Evolutionary conservation across 1,140 invertebrate species (phyloP).

Genomic region (Brachionus paranguensis): DNA sequence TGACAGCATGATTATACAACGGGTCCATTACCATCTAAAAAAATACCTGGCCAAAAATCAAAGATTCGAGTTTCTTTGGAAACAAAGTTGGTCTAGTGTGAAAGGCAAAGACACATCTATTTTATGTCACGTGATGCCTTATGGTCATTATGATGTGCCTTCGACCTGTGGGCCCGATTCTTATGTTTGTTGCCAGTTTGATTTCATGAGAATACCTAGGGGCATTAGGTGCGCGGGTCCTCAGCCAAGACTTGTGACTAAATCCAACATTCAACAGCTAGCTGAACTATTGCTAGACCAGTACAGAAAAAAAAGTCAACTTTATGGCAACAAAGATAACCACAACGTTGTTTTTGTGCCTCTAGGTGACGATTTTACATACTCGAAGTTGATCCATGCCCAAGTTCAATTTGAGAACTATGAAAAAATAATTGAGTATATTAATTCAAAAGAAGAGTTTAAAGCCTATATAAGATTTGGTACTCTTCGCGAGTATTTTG

Average conservation of each 20-base stretch:
- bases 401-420: constrained; percentile 88
- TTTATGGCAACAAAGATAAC: constrained; percentile 63
- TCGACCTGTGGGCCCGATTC: constrained; percentile 97
- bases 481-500: constrained; percentile 88
- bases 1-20: constrained; percentile 79
- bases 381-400: constrained; percentile 82
- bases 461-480: constrained; percentile 80
- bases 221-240: constrained; percentile 75
- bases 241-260: constrained; percentile 69
- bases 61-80: constrained; percentile 84
- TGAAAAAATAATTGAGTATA: constrained; percentile 82
- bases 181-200: constrained; percentile 93
- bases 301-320: constrained; percentile 87
- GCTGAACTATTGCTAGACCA: constrained; percentile 79
- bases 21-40: constrained; percentile 91
- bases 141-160: constrained; percentile 94
- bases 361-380: constrained; percentile 94
- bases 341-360: constrained; percentile 76
- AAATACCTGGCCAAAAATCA: constrained; percentile 75
- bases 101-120: constrained; percentile 61
- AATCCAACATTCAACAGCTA: constrained; percentile 74
- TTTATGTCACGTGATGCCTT: constrained; percentile 90
- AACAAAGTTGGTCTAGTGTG: constrained; percentile 61
- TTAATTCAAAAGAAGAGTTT: constrained; percentile 70
- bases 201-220: constrained; percentile 82